These are phyloP conservation scores for Nasonia giraulti DNA, from an alignment of 1,140 invertebrate genomes.

Conservation along the genomic window DNA sequence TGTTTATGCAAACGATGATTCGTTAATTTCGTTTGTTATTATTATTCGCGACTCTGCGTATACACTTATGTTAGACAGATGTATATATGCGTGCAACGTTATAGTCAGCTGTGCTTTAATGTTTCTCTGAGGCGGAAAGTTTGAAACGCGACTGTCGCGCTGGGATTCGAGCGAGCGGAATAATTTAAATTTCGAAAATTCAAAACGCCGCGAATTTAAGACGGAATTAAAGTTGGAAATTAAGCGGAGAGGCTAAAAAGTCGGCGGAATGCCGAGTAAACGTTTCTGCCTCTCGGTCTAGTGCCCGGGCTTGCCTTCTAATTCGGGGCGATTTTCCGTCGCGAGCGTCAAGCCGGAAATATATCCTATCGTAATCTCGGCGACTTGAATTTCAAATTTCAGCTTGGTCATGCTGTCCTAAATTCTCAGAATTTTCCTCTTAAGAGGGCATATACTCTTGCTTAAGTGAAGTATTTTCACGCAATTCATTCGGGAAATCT, in stretches of 20 bases:
- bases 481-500: constrained; percentile 26
- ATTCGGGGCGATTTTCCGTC: constrained; percentile 21
- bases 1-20: too few species aligned
- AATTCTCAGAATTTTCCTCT: constrained; percentile 36
- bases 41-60: too few species aligned
- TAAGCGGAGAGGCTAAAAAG: background rate
- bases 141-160: background rate
- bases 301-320: background rate
- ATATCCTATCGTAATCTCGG: constrained; percentile 32
- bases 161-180: background rate
- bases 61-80: too few species aligned
- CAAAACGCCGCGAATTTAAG: background rate
- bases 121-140: background rate
- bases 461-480: background rate
- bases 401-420: constrained; percentile 29
- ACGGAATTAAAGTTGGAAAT: background rate
- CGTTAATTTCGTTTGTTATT: too few species aligned
- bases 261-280: background rate
- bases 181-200: background rate
- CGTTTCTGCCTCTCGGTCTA: background rate
- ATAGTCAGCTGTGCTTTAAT: too few species aligned
- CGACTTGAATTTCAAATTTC: constrained; percentile 41
- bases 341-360: constrained; percentile 24
- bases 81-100: too few species aligned
- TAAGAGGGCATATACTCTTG: background rate